Evolutionary conservation across 2,797 vertebrate species (phyloP).

Genomic region (Peromyscus melanophrys): DNA sequence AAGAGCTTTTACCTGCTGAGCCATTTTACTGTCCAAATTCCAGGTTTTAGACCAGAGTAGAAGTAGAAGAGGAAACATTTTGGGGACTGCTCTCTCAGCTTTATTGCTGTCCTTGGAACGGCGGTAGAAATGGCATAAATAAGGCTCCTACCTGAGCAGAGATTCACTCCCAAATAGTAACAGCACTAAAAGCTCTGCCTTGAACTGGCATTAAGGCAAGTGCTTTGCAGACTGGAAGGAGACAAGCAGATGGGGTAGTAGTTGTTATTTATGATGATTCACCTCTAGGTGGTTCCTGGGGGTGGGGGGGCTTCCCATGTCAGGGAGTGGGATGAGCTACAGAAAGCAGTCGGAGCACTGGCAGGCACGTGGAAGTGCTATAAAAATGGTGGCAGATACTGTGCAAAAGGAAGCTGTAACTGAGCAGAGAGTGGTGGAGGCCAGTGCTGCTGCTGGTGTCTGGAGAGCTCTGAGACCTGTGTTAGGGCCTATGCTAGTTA

Average conservation of each 20-base stretch:
- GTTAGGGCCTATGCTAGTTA: neutral
- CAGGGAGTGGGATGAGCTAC: conserved; percentile 18
- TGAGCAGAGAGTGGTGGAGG: neutral
- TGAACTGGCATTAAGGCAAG: conserved; percentile 46
- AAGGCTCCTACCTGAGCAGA: conserved; percentile 4
- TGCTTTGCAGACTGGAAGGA: conserved; percentile 20
- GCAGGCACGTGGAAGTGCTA: conserved; percentile 43
- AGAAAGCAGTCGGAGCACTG: conserved; percentile 47
- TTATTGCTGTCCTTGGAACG: conserved; percentile 30
- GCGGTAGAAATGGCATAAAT: neutral
- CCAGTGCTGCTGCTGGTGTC: neutral
- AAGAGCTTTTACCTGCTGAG: neutral
- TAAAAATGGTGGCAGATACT: conserved; percentile 53
- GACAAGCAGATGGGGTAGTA: conserved; percentile 12
- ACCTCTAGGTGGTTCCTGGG: conserved; percentile 29
- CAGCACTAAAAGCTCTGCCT: neutral
- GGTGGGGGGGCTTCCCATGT: conserved; percentile 13
- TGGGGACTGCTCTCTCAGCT: neutral
- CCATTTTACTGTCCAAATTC: neutral
- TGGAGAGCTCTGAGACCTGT: neutral
- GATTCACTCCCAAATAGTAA: neutral
- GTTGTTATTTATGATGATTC: conserved; percentile 56
- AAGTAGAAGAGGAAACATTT: conserved; percentile 2
- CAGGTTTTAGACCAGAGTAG: conserved; percentile 8
- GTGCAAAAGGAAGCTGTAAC: conserved; percentile 27